Evolutionary conservation across 1,140 invertebrate genomes (phyloP), one percentile per base, ranked within the genome.

Genomic region (Caerostris extrusa): DNA sequence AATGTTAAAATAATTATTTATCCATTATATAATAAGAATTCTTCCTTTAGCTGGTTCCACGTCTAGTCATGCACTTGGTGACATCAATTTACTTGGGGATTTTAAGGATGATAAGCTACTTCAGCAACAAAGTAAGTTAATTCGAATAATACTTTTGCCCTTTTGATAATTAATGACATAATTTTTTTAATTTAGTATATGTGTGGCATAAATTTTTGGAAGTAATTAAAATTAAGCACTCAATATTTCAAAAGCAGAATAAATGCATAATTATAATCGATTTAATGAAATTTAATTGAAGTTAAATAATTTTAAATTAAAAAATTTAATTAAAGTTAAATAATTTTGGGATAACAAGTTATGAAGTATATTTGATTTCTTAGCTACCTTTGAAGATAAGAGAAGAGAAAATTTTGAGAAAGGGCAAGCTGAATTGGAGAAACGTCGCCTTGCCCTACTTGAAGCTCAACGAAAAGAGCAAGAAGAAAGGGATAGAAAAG

Each of bases 321-420:
- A 81, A 81, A 81, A 14, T 85, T 85, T 14, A 85, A 50, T 53
- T 67, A 5, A n/a, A 88, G 19, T 90, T 67, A 4, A n/a, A n/a
- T 5, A 5, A 17, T 67, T 12, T 67, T 34, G 34, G 34, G 34
- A 34, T 34, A 34, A 34, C 34, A 34, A 34, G 34, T 34, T 34
- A 0, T 34, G 34, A 34, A 81, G 19, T 81, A 3, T 3, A 85
- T 12, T 57, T 89, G 19, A 5, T 94, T 53, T 69, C 64, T 57
- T 95, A 97, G 98, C 97, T 90, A 98, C 98, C 2, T 99, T 99
- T 96, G 99, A 99, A 96, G 99, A 99, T 96, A 98, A 98, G 96
- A 97, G 99, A 50, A 98, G 98, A 96, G 99, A 99, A 96, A 99
- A 99, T 96, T 99, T 98, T 96, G 99, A 99, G 93, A 98, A 99